Evolutionary conservation across 2,888 invertebrate species (phyloP).

Genomic region (Spialia ferax): DNA sequence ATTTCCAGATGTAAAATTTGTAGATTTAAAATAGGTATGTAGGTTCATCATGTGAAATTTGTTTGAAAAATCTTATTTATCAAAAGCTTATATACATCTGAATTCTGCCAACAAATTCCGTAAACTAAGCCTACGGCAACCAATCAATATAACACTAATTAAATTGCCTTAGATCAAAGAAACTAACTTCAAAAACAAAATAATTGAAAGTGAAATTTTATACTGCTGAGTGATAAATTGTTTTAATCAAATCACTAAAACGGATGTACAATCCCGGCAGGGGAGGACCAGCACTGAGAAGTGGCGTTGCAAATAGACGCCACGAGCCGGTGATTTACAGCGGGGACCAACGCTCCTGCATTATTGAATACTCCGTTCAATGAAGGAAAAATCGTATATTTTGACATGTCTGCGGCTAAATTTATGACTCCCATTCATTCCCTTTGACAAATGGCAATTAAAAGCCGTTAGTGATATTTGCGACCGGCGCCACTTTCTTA

Average conservation of each 20-base stretch:
- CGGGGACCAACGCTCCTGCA: conserved; percentile 60
- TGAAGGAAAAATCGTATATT: conserved; percentile 81
- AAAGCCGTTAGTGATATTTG: conserved; percentile 54
- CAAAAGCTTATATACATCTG: not conserved
- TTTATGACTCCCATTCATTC: conserved; percentile 77
- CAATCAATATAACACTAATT: not conserved
- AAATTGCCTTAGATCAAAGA: not conserved
- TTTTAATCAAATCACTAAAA: conserved; percentile 47
- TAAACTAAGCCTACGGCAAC: not conserved
- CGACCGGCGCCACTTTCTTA: conserved; percentile 34
- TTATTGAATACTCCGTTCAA: conserved; percentile 79
- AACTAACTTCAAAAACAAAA: conserved; percentile 2
- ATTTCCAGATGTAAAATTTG: not conserved
- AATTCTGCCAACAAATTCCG: not conserved
- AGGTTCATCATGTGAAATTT: too few relatives aligned
- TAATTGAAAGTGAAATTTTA: conserved; percentile 23
- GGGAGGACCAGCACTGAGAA: conserved; percentile 49
- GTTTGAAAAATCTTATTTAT: not conserved
- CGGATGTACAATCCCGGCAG: conserved; percentile 30
- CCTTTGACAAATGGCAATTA: conserved; percentile 74
- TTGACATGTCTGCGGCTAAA: conserved; percentile 69
- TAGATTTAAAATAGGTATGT: not conserved
- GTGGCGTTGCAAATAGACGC: conserved; percentile 62
- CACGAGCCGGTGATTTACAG: conserved; percentile 74
- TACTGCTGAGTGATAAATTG: conserved; percentile 42